Conservation (phyloP, 2,113 vertebrate genomes). For the Emydura subglobosa region DNA sequence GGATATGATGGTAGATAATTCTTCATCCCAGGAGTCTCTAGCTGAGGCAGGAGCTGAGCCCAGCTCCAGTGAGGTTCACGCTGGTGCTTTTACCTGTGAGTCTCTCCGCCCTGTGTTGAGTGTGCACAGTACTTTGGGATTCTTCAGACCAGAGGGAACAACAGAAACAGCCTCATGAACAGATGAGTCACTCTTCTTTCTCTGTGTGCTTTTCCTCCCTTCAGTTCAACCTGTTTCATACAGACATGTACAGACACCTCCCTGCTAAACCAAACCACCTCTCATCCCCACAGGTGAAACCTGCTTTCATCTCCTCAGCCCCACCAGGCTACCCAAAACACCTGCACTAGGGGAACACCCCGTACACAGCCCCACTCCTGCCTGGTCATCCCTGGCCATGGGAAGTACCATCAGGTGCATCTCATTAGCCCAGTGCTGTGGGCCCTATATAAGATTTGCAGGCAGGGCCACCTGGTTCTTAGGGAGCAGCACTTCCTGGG, state of each 20-base stretch:
- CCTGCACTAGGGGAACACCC: not conserved
- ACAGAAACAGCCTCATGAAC: not conserved
- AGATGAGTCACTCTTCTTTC: not conserved
- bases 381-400: too few species aligned
- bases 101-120: not conserved
- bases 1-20: too few species aligned
- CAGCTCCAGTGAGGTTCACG: too few species aligned
- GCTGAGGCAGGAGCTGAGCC: too few species aligned
- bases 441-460: not conserved
- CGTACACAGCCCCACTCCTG: not conserved
- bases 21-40: too few species aligned
- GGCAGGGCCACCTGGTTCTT: rapidly evolving
- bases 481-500: not conserved
- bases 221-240: not conserved
- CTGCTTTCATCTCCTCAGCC: not conserved
- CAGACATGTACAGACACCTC: not conserved
- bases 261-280: not conserved
- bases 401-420: not conserved
- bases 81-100: too few species aligned
- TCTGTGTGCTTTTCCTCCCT: not conserved
- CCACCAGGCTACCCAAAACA: not conserved
- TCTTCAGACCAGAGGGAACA: not conserved
- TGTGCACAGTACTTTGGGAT: not conserved
- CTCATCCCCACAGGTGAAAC: not conserved
- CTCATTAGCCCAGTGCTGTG: not conserved